Percentiles rank a stretch among this genome's conserved stretches.
These are phyloP conservation scores for Sarcophilus harrisii DNA, from an alignment of 2,797 vertebrate genomes.

Conservation along the genomic window DNA sequence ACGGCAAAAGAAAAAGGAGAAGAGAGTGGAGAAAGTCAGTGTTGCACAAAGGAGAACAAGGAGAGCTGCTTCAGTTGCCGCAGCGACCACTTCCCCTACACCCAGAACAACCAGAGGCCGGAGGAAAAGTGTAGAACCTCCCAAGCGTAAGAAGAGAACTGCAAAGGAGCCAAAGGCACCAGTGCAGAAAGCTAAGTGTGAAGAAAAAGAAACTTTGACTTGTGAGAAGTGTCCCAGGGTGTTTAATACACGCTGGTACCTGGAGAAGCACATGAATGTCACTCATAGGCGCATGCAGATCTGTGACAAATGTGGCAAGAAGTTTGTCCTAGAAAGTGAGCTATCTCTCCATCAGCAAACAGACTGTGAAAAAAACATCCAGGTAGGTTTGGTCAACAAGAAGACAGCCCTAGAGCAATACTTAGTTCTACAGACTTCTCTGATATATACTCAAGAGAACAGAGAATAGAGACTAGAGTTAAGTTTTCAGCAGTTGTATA, in stretches of 20 bases:
- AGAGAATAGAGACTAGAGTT: slow-evolving; percentile 74
- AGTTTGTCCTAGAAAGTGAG: slow-evolving; percentile 99
- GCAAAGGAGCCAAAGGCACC: slow-evolving; percentile 86
- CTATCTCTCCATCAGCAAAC: slow-evolving; percentile 99
- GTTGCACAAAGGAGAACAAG: slow-evolving; percentile 88
- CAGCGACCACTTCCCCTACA: slow-evolving; percentile 86
- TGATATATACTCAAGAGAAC: slow-evolving; percentile 75
- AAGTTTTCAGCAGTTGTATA: slow-evolving; percentile 56
- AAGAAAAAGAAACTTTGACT: slow-evolving; percentile 96
- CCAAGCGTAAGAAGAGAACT: slow-evolving; percentile 90
- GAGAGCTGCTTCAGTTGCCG: slow-evolving; percentile 84
- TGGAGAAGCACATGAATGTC: slow-evolving; percentile 99
- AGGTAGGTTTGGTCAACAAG: slow-evolving; percentile 90
- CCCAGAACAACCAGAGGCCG: slow-evolving; percentile 88
- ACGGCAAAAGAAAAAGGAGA: slow-evolving; percentile 90
- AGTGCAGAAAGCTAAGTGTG: slow-evolving; percentile 89
- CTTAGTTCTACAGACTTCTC: slow-evolving; percentile 73
- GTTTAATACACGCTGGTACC: slow-evolving; percentile 99
- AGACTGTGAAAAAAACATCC: slow-evolving; percentile 99
- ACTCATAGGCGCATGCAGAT: slow-evolving; percentile 99
- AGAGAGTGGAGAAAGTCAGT: slow-evolving; percentile 86
- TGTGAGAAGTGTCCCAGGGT: slow-evolving; percentile 99
- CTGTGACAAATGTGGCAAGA: slow-evolving; percentile 99
- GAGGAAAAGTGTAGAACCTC: slow-evolving; percentile 89
- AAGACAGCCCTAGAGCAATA: slow-evolving; percentile 80